Base-by-base conservation (phyloP, 1,140 invertebrate species). In the Panulirus ornatus region DNA sequence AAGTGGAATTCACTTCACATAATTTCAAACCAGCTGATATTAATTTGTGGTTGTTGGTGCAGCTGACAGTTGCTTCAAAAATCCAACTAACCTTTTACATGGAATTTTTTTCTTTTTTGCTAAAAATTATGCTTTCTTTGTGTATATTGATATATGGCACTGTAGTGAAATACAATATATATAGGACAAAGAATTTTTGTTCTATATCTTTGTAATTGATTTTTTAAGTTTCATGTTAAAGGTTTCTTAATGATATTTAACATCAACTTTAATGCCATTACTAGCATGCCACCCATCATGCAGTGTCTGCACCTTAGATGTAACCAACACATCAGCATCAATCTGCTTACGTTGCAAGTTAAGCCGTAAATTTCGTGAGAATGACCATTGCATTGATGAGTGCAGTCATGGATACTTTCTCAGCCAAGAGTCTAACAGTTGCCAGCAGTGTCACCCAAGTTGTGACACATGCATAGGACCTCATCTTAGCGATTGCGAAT, bases 301-400 rank as follows among this genome's bases (percentile, higher is more conserved):
- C 42, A 88, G 19, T 70, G 85, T 70, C 5, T 88, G 85, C 40
- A 66, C 85, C 36, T 40, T 63, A 30, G 40, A 88, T n/a, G 19
- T 78, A 30, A 51, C 66, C 75, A 82, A 36, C 44, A 63, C 87
- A 6, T 73, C 83, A 2, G 36, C 44, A 0, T 79, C 66, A 30
- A 87, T 70, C 30, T 92, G 91, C 63, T 16, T 90, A 14, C 83
- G 44, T 19, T 92, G 91, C 47, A 90, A 90, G 54, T 76, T 34
- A 16, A 38, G 42, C 9, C 30, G 34, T 22, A 75, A 38, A 16
- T 34, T 88, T 44, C 47, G 58, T 36, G 75, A 92, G 40, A 47
- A 38, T 27, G 76, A 86, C 19, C 84, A 70, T 1, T 92, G 91
- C 47, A 88, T 92, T 9, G 36, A 40, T 6, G 66, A 70, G 9